A percentile compares a stretch with the other conserved stretches of the same genome.
These are phyloP conservation scores for Lucilia cuprina DNA, from an alignment of 1,140 invertebrate genomes.

Conservation along the genomic window DNA sequence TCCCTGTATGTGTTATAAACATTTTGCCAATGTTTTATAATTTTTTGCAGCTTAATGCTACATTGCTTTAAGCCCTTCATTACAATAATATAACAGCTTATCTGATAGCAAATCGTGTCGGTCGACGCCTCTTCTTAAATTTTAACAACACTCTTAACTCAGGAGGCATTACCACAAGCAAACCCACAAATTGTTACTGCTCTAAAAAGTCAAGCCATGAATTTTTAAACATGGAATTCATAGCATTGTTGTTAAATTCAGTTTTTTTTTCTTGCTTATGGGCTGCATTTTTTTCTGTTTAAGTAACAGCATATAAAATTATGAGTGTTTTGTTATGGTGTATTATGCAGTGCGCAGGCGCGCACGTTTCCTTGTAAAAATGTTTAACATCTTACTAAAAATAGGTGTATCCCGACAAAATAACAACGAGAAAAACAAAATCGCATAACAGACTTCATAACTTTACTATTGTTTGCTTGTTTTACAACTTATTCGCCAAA, in stretches of 20 bases:
- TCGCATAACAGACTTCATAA: neutral
- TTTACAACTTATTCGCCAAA: constrained; percentile 26
- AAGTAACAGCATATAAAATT: constrained; percentile 22
- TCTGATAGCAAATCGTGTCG: constrained; percentile 40
- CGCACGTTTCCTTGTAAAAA: constrained; percentile 34
- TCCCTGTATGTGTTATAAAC: constrained; percentile 3
- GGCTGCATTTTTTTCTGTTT: neutral
- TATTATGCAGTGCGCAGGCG: constrained; percentile 5
- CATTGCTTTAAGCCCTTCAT: constrained; percentile 31
- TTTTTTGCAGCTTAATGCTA: neutral
- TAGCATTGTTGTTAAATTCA: neutral
- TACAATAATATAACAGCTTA: constrained; percentile 39
- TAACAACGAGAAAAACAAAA: neutral
- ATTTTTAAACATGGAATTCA: neutral
- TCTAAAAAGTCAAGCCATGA: constrained; percentile 1
- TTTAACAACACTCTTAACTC: constrained; percentile 32
- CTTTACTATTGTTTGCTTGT: constrained; percentile 31
- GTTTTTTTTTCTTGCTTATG: neutral
- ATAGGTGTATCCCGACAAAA: constrained; percentile 37
- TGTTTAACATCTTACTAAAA: constrained; percentile 35
- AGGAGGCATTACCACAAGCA: constrained; percentile 31
- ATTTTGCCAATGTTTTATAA: too few relatives aligned
- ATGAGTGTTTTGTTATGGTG: constrained; percentile 1
- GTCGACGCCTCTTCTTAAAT: constrained; percentile 33
- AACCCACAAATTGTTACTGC: constrained; percentile 25